Evolutionary conservation across 2,797 vertebrate species (phyloP).

Genomic region (Arctocebus calabarensis): DNA sequence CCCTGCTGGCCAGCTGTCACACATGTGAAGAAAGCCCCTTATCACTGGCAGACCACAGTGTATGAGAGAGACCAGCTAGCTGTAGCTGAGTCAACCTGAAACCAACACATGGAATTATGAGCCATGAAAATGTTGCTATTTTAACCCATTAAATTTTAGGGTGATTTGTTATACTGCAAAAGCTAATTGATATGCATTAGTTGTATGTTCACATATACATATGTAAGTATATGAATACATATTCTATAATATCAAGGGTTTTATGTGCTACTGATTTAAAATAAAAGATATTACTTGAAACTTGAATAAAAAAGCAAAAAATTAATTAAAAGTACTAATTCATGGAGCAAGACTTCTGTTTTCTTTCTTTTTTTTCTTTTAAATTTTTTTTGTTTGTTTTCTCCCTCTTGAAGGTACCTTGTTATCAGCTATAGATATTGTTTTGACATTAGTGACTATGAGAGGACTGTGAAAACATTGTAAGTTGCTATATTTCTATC

Average conservation of each 20-base stretch:
- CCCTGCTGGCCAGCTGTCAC: neutral
- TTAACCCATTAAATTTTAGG: neutral
- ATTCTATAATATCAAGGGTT: neutral
- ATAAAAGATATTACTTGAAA: neutral
- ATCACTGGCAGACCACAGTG: neutral
- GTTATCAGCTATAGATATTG: neutral
- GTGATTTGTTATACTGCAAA: neutral
- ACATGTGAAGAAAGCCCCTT: accelerated
- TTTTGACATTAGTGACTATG: neutral
- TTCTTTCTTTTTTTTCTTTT: neutral
- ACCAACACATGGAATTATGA: neutral
- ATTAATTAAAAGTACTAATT: neutral
- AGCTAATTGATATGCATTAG: neutral
- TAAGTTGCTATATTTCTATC: neutral
- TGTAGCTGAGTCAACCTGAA: neutral
- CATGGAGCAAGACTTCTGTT: neutral
- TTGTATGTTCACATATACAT: neutral
- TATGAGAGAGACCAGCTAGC: neutral
- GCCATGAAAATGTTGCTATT: neutral
- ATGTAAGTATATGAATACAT: neutral
- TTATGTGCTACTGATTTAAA: neutral
- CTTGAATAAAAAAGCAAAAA: neutral
- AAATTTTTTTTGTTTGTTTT: neutral
- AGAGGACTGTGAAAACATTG: neutral
- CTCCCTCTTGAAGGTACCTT: neutral